Evolutionary conservation across 2,113 vertebrate species (phyloP).

Genomic region (Antigone vipio): DNA sequence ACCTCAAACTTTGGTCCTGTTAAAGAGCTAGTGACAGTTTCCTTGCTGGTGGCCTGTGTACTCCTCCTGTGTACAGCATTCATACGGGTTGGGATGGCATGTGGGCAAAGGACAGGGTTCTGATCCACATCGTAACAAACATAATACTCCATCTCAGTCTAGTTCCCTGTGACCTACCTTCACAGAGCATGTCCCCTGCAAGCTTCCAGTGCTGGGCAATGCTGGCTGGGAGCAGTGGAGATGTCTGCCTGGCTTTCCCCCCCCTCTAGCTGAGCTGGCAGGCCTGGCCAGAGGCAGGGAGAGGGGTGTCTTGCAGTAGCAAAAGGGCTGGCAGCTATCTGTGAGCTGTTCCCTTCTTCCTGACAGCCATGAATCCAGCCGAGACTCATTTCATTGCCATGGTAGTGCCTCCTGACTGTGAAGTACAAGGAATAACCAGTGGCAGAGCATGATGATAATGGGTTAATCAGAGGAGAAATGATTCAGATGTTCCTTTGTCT

Average conservation of each 20-base stretch:
- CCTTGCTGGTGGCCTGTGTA: background rate
- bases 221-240: background rate
- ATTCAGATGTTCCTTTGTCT: background rate
- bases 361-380: background rate
- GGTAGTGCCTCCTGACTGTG: background rate
- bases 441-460: background rate
- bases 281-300: background rate
- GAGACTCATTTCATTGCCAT: background rate
- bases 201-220: background rate
- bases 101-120: background rate
- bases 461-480: background rate
- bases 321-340: background rate
- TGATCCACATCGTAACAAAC: background rate
- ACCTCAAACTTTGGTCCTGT: background rate
- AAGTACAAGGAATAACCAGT: background rate
- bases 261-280: background rate
- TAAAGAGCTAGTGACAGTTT: background rate
- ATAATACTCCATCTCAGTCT: background rate
- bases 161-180: background rate
- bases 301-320: background rate
- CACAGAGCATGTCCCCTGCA: background rate
- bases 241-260: background rate
- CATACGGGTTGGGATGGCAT: fast-evolving
- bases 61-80: background rate
- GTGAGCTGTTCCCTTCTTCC: background rate